Evolutionary conservation across 2,113 vertebrate genomes (phyloP).

Genomic region (Hippocampus zosterae): DNA sequence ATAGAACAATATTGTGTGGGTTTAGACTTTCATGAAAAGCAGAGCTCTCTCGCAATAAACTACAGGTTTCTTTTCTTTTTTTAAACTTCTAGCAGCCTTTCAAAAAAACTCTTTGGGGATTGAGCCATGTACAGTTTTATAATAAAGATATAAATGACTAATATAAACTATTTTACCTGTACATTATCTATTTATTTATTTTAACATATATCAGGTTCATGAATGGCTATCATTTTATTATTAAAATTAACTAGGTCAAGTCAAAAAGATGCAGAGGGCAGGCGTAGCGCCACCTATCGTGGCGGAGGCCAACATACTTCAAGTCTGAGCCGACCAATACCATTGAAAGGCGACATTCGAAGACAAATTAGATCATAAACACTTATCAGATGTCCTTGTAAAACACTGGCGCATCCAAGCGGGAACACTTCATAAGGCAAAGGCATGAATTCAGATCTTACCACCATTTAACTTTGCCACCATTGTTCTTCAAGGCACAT

Average conservation of each 20-base stretch:
- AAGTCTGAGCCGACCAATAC: not conserved
- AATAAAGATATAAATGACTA: no score
- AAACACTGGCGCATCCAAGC: conserved; percentile 4
- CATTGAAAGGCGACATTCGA: not conserved
- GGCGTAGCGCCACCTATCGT: not conserved
- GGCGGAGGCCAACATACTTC: not conserved
- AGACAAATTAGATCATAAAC: conserved; percentile 18
- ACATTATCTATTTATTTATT: no score
- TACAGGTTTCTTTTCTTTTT: not conserved
- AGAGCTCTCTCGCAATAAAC: not conserved
- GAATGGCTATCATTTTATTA: no score
- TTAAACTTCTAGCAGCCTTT: not conserved
- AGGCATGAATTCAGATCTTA: conserved; percentile 27
- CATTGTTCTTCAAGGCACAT: conserved; percentile 44
- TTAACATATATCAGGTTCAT: no score
- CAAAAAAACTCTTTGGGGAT: not conserved
- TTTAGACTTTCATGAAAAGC: not conserved
- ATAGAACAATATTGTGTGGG: not conserved
- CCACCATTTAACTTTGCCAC: conserved; percentile 26
- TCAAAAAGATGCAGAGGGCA: not conserved
- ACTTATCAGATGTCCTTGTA: conserved; percentile 2
- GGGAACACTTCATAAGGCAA: conserved; percentile 30
- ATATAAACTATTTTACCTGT: no score
- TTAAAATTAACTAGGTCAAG: not conserved
- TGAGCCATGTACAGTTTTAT: not conserved